Evolutionary conservation across 2,888 invertebrate genomes (phyloP).

Genomic region (Pristionchus exspectatus): DNA sequence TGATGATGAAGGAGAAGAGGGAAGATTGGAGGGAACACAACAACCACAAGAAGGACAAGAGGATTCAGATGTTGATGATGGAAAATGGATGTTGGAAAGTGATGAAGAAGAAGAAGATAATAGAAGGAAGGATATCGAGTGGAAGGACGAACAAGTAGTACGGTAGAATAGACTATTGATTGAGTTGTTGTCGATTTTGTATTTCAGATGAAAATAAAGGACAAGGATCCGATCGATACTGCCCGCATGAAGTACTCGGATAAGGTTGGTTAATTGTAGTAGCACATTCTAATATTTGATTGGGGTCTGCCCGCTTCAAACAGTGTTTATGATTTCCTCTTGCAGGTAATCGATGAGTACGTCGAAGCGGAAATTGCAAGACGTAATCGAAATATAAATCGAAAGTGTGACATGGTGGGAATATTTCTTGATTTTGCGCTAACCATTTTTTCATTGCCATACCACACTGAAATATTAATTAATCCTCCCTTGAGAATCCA

Average conservation of each 20-base stretch:
- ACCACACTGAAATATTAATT: not conserved
- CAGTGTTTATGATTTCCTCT: not conserved
- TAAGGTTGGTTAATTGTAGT: not conserved
- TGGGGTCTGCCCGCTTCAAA: not conserved
- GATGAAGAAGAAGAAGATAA: not conserved
- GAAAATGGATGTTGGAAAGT: not conserved
- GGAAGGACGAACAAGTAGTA: not conserved
- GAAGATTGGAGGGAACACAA: no score
- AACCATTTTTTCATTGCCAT: not conserved
- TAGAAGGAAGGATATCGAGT: not conserved
- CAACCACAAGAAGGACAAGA: not conserved
- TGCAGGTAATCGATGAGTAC: not conserved
- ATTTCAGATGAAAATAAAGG: not conserved
- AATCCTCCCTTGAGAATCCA: not conserved
- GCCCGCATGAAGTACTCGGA: not conserved
- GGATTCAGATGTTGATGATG: not conserved
- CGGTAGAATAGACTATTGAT: not conserved
- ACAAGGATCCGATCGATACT: not conserved
- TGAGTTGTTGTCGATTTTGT: not conserved
- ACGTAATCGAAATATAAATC: not conserved
- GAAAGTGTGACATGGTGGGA: constrained; percentile 14
- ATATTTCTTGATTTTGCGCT: not conserved
- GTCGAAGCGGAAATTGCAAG: not conserved
- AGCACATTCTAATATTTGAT: no score
- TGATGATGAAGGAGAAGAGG: not conserved